phyloP scores from a whole-genome alignment of 2,888 invertebrate species.

The Spatulosminthurus flaviceps region DNA sequence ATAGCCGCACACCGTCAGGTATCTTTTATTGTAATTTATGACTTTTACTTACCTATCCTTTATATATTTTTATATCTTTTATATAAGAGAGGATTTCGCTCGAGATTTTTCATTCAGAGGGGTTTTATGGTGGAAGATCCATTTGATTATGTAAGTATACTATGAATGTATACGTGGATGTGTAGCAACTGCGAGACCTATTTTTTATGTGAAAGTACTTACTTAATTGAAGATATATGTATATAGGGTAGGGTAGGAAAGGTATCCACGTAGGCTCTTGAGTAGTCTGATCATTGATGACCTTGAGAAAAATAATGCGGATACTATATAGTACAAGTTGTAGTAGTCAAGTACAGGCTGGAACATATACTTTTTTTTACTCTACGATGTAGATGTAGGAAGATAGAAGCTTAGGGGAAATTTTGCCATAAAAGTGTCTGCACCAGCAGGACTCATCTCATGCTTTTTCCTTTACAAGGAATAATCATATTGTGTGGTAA shows the following conservation, averaged over 20 bases:
- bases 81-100: too few species aligned
- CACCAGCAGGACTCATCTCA: background rate
- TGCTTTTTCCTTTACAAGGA: constrained; percentile 1
- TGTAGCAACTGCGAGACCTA: too few species aligned
- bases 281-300: background rate
- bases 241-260: background rate
- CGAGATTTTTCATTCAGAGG: background rate
- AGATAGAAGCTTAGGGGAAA: background rate
- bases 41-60: background rate
- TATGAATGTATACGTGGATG: too few species aligned
- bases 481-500: constrained; percentile 4
- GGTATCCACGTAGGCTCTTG: background rate
- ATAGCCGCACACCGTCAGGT: background rate
- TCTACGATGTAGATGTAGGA: background rate
- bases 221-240: background rate
- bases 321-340: background rate
- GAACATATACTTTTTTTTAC: too few species aligned
- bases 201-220: too few species aligned
- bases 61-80: background rate
- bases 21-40: constrained; percentile 9
- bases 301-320: constrained; percentile 1
- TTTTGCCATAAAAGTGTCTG: constrained; percentile 7
- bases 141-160: too few species aligned
- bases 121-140: background rate
- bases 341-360: too few species aligned